phyloP scores from a whole-genome alignment of 2,888 invertebrate species.

The Saturnia japonica region DNA sequence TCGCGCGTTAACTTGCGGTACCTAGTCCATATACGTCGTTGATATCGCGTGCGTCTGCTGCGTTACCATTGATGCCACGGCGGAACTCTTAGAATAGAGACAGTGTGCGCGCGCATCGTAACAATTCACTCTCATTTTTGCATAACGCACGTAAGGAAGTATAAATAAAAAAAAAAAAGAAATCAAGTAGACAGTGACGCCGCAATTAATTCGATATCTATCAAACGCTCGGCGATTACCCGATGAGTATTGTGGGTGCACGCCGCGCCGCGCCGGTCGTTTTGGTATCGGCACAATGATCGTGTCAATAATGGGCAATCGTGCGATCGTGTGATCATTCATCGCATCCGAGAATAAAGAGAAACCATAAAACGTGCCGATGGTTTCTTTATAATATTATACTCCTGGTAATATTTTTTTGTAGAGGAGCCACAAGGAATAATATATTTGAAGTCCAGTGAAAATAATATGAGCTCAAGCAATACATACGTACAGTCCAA shows the following conservation, averaged over 20 bases:
- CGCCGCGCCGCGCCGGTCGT: neutral
- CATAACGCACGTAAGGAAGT: no score
- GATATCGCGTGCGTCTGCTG: no score
- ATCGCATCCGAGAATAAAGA: neutral
- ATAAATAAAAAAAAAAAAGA: no score
- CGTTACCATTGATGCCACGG: no score
- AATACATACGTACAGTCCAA: no score
- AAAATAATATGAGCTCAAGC: neutral
- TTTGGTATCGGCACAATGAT: neutral
- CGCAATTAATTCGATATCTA: neutral
- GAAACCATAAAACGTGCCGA: neutral
- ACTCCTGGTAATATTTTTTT: neutral
- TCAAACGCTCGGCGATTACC: neutral
- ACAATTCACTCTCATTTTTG: no score
- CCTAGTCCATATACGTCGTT: no score
- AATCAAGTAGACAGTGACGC: neutral
- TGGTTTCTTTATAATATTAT: neutral
- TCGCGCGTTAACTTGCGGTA: no score
- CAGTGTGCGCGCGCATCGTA: no score
- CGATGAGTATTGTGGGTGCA: neutral
- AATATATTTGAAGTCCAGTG: neutral
- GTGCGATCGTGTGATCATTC: neutral
- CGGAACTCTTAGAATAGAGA: no score
- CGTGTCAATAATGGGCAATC: neutral
- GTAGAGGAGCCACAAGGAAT: neutral